A percentile compares a stretch with the other conserved stretches of the same genome.
Evolutionary conservation across 2,888 invertebrate species (phyloP).

Genomic region (Hecatera dysodea): DNA sequence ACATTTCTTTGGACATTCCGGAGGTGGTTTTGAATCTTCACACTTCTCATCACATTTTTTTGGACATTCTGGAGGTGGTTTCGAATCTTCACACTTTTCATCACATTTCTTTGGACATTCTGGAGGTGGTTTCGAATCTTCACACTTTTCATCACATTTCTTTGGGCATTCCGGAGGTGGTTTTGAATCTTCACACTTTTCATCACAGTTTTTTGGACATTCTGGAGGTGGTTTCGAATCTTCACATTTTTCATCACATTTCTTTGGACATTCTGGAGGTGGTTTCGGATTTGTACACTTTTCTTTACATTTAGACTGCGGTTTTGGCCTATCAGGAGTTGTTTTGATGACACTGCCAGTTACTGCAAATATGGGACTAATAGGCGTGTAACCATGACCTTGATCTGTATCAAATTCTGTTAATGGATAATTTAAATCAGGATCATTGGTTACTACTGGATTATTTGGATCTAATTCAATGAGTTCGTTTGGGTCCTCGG

Average conservation of each 20-base stretch:
- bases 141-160: too few species aligned
- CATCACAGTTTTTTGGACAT: background rate
- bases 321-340: background rate
- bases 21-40: background rate
- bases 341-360: background rate
- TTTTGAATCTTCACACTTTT: too few species aligned
- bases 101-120: background rate
- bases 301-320: background rate
- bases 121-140: background rate
- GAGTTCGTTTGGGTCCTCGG: background rate
- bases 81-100: too few species aligned
- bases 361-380: background rate
- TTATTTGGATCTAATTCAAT: conserved; percentile 5
- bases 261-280: background rate
- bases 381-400: background rate
- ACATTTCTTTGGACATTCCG: too few species aligned
- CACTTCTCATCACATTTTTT: too few species aligned
- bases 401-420: background rate
- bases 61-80: too few species aligned
- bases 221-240: background rate
- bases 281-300: background rate
- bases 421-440: background rate
- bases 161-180: background rate
- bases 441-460: background rate
- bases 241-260: background rate